These are phyloP conservation scores for Scleropages formosus DNA, from an alignment of 2,797 vertebrate genomes.

Conservation along the genomic window DNA sequence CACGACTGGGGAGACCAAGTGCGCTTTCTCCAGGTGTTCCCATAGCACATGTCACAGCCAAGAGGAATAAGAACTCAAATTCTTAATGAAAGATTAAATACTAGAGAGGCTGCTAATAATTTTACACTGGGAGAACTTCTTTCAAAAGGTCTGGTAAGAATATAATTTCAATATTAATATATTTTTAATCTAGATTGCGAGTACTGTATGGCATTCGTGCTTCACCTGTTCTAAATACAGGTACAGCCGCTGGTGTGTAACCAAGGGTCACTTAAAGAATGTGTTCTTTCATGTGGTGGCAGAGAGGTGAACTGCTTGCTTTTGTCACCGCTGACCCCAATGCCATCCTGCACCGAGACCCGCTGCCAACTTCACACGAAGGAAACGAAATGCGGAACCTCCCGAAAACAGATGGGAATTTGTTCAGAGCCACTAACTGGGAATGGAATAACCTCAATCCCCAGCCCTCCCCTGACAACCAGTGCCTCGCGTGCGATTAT, in stretches of 20 bases:
- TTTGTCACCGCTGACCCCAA: background rate
- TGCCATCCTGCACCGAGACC: slow-evolving; percentile 38
- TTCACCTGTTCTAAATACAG: background rate
- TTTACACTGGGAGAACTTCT: background rate
- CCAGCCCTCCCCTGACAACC: background rate
- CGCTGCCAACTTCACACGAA: slow-evolving; percentile 65
- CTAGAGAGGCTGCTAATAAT: background rate
- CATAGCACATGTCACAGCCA: slow-evolving; percentile 20
- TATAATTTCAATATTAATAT: background rate
- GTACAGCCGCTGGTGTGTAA: slow-evolving; percentile 28
- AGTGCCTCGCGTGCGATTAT: slow-evolving; percentile 24
- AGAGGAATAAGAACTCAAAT: background rate
- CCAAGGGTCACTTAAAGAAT: slow-evolving; percentile 31
- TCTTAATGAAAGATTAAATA: background rate
- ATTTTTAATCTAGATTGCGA: slow-evolving; percentile 44
- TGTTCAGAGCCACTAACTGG: slow-evolving; percentile 52
- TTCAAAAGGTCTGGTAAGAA: background rate
- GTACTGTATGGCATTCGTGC: too few relatives aligned
- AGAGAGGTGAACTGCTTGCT: slow-evolving; percentile 47
- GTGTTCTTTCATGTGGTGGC: slow-evolving; percentile 36
- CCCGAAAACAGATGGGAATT: slow-evolving; percentile 61
- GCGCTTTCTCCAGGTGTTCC: slow-evolving; percentile 36
- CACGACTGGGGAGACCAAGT: slow-evolving; percentile 33
- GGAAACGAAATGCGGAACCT: slow-evolving; percentile 45
- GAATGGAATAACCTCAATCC: slow-evolving; percentile 4